A percentile compares a stretch with the other conserved stretches of the same genome.
Conservation (phyloP, 2,888 invertebrate genomes). For the Subacronicta megacephala region DNA sequence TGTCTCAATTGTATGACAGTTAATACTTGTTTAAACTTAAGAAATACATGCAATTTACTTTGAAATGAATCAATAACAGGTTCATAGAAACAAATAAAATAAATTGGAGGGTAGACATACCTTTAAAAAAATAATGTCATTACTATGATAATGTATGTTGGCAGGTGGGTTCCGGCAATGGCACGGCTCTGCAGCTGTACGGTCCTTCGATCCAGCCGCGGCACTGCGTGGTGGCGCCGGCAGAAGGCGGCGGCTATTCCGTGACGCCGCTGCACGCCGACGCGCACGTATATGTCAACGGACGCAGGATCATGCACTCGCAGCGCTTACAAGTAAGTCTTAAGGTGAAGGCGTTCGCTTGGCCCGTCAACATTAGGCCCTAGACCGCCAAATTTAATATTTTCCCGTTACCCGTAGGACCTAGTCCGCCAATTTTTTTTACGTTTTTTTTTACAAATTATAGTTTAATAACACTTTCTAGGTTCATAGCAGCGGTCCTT, state of each 20-base stretch:
- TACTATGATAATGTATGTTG: constrained; percentile 24
- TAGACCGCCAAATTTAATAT: too few relatives aligned
- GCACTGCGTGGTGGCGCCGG: constrained; percentile 98
- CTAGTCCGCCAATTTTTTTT: too few relatives aligned
- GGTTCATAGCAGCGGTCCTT: too few relatives aligned
- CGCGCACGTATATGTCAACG: constrained; percentile 98
- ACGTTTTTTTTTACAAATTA: too few relatives aligned
- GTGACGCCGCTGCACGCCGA: constrained; percentile 98
- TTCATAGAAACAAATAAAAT: background rate
- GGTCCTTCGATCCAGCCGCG: constrained; percentile 98
- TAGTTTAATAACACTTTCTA: too few relatives aligned
- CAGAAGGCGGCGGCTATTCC: constrained; percentile 97
- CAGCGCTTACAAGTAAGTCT: constrained; percentile 94
- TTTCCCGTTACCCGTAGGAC: too few relatives aligned
- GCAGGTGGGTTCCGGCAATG: constrained; percentile 94
- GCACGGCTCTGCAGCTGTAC: constrained; percentile 93
- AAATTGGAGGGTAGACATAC: background rate
- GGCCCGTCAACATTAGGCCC: too few relatives aligned
- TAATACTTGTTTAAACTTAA: too few relatives aligned
- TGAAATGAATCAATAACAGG: background rate
- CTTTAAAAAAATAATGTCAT: constrained; percentile 1
- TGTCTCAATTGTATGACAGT: too few relatives aligned
- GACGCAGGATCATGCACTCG: constrained; percentile 97
- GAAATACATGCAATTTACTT: too few relatives aligned
- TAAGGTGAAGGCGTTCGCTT: too few relatives aligned